phyloP scores from a whole-genome alignment of 2,797 vertebrate genomes.

The Graptemys geographica region DNA sequence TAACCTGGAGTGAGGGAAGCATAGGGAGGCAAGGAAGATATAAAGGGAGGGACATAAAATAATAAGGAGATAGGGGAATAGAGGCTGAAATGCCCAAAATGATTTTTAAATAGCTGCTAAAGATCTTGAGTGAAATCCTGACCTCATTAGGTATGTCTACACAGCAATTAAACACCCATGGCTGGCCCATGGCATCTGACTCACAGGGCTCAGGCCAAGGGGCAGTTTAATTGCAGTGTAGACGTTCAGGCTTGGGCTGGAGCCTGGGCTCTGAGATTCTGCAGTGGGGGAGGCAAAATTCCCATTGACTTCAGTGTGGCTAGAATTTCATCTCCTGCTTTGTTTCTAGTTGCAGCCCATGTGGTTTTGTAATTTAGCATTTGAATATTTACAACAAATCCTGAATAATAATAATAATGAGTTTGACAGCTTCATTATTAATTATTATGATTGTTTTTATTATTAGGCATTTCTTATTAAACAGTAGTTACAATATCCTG shows the following conservation, averaged over 20 bases:
- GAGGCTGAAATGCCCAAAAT: background rate
- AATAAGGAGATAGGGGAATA: background rate
- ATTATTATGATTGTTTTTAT: no score
- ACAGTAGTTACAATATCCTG: background rate
- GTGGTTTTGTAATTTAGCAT: background rate
- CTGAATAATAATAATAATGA: background rate
- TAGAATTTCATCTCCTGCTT: background rate
- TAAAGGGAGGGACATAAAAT: background rate
- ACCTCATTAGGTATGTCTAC: background rate
- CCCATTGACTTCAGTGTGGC: background rate
- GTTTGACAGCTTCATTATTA: no score
- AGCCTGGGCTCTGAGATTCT: no score
- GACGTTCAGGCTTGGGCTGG: no score
- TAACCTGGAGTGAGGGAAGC: background rate
- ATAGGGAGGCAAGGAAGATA: background rate
- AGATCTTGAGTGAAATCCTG: background rate
- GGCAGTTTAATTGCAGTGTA: background rate
- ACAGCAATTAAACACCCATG: background rate
- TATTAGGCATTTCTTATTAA: background rate
- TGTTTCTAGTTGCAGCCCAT: background rate
- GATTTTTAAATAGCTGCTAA: background rate
- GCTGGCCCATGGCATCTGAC: background rate
- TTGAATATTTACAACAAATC: conserved; percentile 21
- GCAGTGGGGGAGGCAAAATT: background rate
- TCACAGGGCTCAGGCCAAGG: background rate